phyloP scores from a whole-genome alignment of 35 echinoderm and acorn worm genomes.

The Lytechinus variegatus region DNA sequence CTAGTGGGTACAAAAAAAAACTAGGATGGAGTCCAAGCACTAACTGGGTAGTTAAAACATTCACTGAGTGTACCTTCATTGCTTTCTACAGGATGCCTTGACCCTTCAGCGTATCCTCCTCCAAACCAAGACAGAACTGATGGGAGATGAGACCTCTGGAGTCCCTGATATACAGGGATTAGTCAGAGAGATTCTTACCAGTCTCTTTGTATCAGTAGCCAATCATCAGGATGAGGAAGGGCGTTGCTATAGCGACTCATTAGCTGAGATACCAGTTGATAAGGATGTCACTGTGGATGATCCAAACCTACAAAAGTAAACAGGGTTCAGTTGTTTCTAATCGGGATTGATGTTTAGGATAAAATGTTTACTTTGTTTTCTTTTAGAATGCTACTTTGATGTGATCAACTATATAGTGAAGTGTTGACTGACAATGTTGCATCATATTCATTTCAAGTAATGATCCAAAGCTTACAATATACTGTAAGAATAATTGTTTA shows the following conservation, averaged over 20 bases:
- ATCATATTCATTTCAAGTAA: too few species aligned
- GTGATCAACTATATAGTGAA: too few species aligned
- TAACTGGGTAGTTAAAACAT: too few species aligned
- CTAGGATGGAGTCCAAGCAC: too few species aligned
- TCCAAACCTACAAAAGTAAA: slow-evolving; percentile 44
- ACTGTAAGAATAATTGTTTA: too few species aligned
- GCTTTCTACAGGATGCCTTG: slow-evolving; percentile 76
- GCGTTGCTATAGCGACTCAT: slow-evolving; percentile 91
- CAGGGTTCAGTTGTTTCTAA: background rate
- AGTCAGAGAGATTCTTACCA: slow-evolving; percentile 93
- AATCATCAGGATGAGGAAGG: slow-evolving; percentile 99
- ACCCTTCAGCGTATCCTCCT: slow-evolving; percentile 90
- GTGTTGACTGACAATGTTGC: too few species aligned
- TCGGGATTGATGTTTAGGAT: too few species aligned
- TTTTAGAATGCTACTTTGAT: too few species aligned
- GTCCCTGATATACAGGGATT: slow-evolving; percentile 90
- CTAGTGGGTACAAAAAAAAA: too few species aligned
- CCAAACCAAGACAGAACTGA: slow-evolving; percentile 88
- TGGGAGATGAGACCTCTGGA: slow-evolving; percentile 91
- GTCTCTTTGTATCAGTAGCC: slow-evolving; percentile 90
- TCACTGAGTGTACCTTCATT: background rate
- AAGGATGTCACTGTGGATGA: slow-evolving; percentile 60
- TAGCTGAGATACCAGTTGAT: slow-evolving; percentile 88
- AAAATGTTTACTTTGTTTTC: too few species aligned
- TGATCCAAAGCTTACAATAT: too few species aligned